These are phyloP conservation scores for Lipotes vexillifer DNA, from an alignment of 2,113 vertebrate species.

Conservation along the genomic window DNA sequence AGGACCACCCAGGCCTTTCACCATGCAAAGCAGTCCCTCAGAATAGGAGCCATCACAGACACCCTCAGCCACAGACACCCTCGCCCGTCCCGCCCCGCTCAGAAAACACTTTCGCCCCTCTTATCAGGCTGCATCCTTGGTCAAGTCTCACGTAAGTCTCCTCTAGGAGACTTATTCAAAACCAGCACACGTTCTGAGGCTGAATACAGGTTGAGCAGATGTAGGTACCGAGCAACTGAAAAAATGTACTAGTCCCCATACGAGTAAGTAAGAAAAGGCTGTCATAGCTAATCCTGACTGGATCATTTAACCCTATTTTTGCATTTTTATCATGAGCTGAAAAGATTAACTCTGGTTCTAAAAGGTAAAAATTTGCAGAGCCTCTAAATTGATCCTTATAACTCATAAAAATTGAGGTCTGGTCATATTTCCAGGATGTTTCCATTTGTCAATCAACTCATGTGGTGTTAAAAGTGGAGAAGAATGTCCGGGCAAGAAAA, in stretches of 20 bases:
- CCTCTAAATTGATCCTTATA: not conserved
- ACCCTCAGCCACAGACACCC: rapidly evolving
- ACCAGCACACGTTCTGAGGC: not conserved
- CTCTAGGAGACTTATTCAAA: not conserved
- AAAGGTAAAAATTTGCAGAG: not conserved
- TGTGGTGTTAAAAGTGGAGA: not conserved
- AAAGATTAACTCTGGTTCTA: not conserved
- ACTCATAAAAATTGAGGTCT: not conserved
- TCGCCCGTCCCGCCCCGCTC: not conserved
- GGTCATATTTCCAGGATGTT: not conserved
- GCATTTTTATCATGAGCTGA: not conserved
- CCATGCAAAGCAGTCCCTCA: not conserved
- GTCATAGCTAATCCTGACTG: no score
- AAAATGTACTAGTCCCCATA: not conserved
- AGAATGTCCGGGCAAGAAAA: not conserved
- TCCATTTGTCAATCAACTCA: not conserved
- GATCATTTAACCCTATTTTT: not conserved
- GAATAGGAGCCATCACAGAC: not conserved
- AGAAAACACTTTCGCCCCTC: rapidly evolving
- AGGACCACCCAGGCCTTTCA: not conserved
- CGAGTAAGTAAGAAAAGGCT: not conserved
- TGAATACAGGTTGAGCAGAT: not conserved
- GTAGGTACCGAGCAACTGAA: not conserved
- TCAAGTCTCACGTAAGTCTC: not conserved
- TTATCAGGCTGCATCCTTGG: not conserved